These are phyloP conservation scores for Euphydryas editha DNA, from an alignment of 2,888 invertebrate species.

Conservation along the genomic window DNA sequence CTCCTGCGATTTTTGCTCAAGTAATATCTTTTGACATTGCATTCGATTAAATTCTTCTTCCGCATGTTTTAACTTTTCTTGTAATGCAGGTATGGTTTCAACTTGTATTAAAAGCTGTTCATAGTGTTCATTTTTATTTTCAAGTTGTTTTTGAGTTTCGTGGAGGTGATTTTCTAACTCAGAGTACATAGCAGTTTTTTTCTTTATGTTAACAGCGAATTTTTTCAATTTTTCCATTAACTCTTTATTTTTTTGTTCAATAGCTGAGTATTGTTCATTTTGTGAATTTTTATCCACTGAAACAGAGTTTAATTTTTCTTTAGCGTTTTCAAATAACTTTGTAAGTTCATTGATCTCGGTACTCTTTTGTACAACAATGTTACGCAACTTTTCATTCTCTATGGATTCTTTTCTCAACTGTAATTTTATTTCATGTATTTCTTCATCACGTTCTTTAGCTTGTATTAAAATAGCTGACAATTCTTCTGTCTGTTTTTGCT, in stretches of 20 bases:
- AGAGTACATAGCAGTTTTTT: slow-evolving; percentile 85
- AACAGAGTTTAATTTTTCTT: slow-evolving; percentile 65
- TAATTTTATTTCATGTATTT: slow-evolving; percentile 81
- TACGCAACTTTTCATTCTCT: slow-evolving; percentile 85
- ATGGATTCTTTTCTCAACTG: slow-evolving; percentile 84
- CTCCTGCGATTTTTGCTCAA: slow-evolving; percentile 62
- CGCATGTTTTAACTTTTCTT: slow-evolving; percentile 69
- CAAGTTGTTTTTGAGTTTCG: slow-evolving; percentile 64
- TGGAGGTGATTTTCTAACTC: slow-evolving; percentile 85
- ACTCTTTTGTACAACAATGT: slow-evolving; percentile 81
- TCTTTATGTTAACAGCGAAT: slow-evolving; percentile 89
- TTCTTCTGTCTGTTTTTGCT: slow-evolving; percentile 77
- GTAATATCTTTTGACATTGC: slow-evolving; percentile 56
- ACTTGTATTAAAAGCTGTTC: slow-evolving; percentile 66
- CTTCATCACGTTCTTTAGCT: slow-evolving; percentile 82
- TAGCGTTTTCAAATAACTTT: slow-evolving; percentile 71
- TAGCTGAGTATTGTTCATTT: slow-evolving; percentile 59
- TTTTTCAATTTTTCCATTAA: slow-evolving; percentile 91
- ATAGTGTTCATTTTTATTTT: slow-evolving; percentile 59
- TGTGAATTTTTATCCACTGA: slow-evolving; percentile 71
- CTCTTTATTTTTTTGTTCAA: slow-evolving; percentile 86
- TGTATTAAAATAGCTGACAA: slow-evolving; percentile 70
- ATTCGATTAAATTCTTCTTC: slow-evolving; percentile 69
- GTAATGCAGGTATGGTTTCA: slow-evolving; percentile 64
- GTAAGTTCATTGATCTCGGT: slow-evolving; percentile 73